Base-by-base conservation (phyloP, 1,140 invertebrate species). In the Neelides sp. region DNA sequence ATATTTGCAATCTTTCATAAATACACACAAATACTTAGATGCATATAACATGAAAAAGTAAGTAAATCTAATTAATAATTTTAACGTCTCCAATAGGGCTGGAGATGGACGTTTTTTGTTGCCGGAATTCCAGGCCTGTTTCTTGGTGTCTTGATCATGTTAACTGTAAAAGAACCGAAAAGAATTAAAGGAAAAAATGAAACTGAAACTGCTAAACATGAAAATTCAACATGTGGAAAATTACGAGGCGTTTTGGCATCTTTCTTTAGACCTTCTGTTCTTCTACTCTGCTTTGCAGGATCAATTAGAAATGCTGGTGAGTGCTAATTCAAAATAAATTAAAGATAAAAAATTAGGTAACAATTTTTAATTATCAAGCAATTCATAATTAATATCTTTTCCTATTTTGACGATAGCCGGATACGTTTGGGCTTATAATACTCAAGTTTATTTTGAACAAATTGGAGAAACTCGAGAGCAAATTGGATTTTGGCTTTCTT, bases 361-460 rank as follows among this genome's bases (percentile, higher is more conserved):
- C 30, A 36, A 8, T 23, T 36, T n/a, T 28, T 2, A 19, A 30
- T 34, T 13, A 34, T n/a, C n/a, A n/a, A n/a, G n/a, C n/a, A n/a
- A n/a, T n/a, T n/a, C n/a, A n/a, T n/a, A n/a, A n/a, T n/a, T n/a
- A n/a, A n/a, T n/a, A n/a, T n/a, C n/a, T n/a, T n/a, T n/a, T n/a
- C n/a, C n/a, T n/a, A n/a, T n/a, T n/a, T n/a, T n/a, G 7, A 8
- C 7, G 20, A 4, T 34, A 63, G 64, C 62, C 48, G 69, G 69
- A 12, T 71, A 71, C 54, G 68, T 69, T 1, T 71, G 69, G 67
- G 69, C 68, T 1, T 70, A 70, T 58, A 71, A 70, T 43, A 68
- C 68, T 4, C 66, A 71, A 59, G 61, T 64, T 1, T 71, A 70
- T 51, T 71, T 69, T 54, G 63, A 64, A 41, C 53, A 57, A 32